phyloP scores from a whole-genome alignment of 2,888 invertebrate species.

The Acholoe squamosa region DNA sequence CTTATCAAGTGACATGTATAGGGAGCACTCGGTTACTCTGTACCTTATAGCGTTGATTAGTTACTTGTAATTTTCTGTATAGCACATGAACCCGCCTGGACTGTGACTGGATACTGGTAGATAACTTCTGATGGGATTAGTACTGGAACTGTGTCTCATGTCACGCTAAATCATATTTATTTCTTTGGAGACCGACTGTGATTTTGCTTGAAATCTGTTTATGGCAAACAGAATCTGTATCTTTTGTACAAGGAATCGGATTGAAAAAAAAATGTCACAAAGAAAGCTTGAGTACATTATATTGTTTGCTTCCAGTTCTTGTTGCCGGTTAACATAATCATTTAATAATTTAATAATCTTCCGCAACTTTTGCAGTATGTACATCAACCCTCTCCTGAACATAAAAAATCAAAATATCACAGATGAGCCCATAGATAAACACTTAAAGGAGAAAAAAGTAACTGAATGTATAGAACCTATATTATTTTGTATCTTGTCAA shows the following conservation, averaged over 20 bases:
- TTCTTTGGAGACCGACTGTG: slow-evolving; percentile 36
- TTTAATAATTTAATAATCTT: no score
- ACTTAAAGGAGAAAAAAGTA: not conserved
- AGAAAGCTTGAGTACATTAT: not conserved
- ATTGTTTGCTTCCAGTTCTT: not conserved
- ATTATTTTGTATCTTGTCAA: slow-evolving; percentile 1
- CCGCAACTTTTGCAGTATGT: no score
- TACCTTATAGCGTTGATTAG: no score
- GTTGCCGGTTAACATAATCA: not conserved
- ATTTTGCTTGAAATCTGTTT: slow-evolving; percentile 26
- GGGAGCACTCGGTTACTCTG: no score
- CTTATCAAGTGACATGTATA: no score
- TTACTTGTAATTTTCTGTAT: no score
- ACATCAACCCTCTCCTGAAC: no score
- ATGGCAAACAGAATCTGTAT: not conserved
- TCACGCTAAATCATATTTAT: slow-evolving; percentile 7
- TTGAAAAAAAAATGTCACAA: not conserved
- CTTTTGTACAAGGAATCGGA: not conserved
- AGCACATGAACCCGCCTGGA: not conserved
- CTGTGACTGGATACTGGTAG: not conserved
- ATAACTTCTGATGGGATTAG: not conserved
- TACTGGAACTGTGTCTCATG: not conserved
- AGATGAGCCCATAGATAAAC: no score
- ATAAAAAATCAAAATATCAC: no score
- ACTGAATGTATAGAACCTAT: not conserved